Evolutionary conservation across 2,113 vertebrate species (phyloP), one percentile per base, ranked within the genome.

Genomic region (Cyanoramphus novaezelandiae): DNA sequence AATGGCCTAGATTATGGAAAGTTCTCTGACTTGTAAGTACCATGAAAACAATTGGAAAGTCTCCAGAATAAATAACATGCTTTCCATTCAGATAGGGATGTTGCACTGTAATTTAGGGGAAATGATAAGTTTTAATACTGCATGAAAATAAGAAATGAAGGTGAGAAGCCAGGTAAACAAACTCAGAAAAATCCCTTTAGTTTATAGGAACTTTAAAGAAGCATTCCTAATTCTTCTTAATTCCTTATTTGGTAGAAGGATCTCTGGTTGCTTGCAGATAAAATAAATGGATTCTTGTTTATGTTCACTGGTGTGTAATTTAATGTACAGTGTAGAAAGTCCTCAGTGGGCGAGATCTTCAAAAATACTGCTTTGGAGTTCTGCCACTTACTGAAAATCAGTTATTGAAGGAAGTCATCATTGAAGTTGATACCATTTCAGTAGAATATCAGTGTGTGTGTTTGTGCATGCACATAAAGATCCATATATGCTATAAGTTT

Each of bases 381-480:
- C 41, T 76, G 55, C 50, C 35, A 35, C 28, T 77, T 81, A 35
- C 15, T 24, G 57, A 59, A 59, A 59, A 59, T 35, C 57, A 24
- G 28, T 29, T 53, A 53, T 17, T 29, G 28, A 53, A 46, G 53
- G 63, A 79, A 50, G 7, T 10, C 3, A 25, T 57, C 53, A 21
- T 9, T 81, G 63, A 59, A 47, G 57, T 7, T n/a, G n/a, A 23
- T 65, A 4, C 3, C 23, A 44, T 74, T 69, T 75, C 43, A 69
- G 6, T 43, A 37, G 44, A 37, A 20, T 64, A 17, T 44, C 9
- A 70, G 6, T 44, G 24, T 76, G 16, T 31, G 19, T 19, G 33
- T 21, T 47, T 1, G 3, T 2, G 1, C 1, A 16, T 28, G 33
- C 50, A 37, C 15, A 16, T 53, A 41, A 46, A 46, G 59, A 17